A percentile compares a stretch with the other conserved stretches of the same genome.
phyloP scores from a whole-genome alignment of 2,797 vertebrate species.

The Antennarius maculatus region DNA sequence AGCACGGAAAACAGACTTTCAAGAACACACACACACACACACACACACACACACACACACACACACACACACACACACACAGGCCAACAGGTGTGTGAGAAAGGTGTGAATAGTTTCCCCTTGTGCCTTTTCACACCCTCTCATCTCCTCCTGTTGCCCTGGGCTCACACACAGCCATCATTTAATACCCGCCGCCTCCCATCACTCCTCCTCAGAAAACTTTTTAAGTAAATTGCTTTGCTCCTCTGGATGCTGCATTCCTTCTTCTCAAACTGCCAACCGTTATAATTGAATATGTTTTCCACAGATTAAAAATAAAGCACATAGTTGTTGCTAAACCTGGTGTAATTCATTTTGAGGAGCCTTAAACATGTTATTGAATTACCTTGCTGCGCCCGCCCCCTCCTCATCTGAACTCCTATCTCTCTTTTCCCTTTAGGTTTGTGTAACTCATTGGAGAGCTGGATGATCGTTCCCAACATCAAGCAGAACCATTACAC shows the following conservation, averaged over 20 bases:
- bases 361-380: too few relatives aligned
- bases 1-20: background rate
- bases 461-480: constrained; percentile 99
- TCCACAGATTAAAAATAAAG: background rate
- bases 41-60: constrained; percentile 22
- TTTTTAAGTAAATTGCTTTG: background rate
- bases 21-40: background rate
- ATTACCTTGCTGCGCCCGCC: too few relatives aligned
- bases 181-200: constrained; percentile 15
- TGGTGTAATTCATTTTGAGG: background rate
- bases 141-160: constrained; percentile 34
- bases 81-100: constrained; percentile 12
- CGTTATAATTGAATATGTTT: background rate
- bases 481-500: constrained; percentile 99
- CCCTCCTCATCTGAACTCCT: background rate
- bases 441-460: constrained; percentile 85
- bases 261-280: background rate
- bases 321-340: background rate
- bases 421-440: constrained; percentile 43
- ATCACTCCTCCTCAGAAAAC: constrained; percentile 14
- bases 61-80: background rate
- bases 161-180: constrained; percentile 17
- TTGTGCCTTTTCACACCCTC: constrained; percentile 46
- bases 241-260: background rate
- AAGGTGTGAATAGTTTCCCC: constrained; percentile 51